Evolutionary conservation across 2,888 invertebrate genomes (phyloP).

Genomic region (Hypomecis punctinalis): DNA sequence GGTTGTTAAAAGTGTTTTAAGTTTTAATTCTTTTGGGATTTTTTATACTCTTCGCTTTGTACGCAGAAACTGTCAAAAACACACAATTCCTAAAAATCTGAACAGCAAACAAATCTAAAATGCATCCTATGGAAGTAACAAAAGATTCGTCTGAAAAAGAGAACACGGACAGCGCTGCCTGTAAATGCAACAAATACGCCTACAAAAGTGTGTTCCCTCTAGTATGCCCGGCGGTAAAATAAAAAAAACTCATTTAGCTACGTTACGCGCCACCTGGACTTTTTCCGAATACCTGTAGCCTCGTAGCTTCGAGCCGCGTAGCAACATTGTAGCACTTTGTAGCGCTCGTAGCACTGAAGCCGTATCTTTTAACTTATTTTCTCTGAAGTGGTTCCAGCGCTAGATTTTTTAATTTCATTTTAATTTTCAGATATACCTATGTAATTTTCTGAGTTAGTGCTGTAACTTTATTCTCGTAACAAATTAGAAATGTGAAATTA

Average conservation of each 20-base stretch:
- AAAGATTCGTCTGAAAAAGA: conserved; percentile 14
- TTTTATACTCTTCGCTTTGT: no score
- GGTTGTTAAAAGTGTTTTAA: no score
- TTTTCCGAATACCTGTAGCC: conserved; percentile 10
- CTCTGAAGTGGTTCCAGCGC: background rate
- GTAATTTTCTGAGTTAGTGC: no score
- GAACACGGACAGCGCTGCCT: conserved; percentile 2
- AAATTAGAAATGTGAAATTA: no score
- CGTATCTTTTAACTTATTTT: background rate
- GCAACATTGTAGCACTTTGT: conserved; percentile 17
- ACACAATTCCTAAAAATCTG: no score
- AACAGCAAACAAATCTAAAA: no score
- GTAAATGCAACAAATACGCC: conserved; percentile 10
- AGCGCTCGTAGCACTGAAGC: conserved; percentile 1
- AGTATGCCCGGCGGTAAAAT: conserved; percentile 1
- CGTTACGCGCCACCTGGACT: conserved; percentile 18
- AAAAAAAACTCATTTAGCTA: conserved; percentile 33
- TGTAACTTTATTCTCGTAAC: no score
- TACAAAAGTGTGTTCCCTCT: background rate
- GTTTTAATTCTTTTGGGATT: no score
- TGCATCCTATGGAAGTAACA: background rate
- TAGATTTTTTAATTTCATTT: background rate
- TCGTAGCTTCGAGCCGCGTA: conserved; percentile 11
- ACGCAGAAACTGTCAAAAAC: no score
- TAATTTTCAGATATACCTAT: background rate